phyloP scores from a whole-genome alignment of 2,113 vertebrate genomes.

The Corythoichthys haematopterus region DNA sequence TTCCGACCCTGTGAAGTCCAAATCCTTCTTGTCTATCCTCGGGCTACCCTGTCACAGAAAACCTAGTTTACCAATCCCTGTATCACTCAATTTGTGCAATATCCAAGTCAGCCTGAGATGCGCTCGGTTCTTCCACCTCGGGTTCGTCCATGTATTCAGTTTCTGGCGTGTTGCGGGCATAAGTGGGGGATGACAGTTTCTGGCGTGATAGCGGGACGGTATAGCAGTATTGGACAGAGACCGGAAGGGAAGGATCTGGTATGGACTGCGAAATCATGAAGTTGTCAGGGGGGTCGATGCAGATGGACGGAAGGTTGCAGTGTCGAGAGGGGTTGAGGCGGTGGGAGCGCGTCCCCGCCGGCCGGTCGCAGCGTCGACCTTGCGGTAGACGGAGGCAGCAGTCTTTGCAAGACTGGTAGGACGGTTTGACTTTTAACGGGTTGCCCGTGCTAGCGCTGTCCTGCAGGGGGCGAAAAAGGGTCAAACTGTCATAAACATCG shows the following conservation, averaged over 20 bases:
- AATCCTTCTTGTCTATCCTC: not conserved
- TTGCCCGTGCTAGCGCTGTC: slow-evolving; percentile 72
- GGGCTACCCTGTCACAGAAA: slow-evolving; percentile 42
- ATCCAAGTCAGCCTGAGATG: not conserved
- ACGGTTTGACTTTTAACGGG: slow-evolving; percentile 89
- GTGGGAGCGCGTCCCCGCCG: slow-evolving; percentile 69
- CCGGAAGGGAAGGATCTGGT: slow-evolving; percentile 17
- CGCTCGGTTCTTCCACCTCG: slow-evolving; percentile 21
- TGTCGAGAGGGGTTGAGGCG: slow-evolving; percentile 60
- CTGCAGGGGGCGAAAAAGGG: slow-evolving; percentile 51
- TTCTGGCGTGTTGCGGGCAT: slow-evolving; percentile 39
- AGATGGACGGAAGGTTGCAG: slow-evolving; percentile 69
- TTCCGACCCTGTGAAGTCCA: slow-evolving; percentile 70
- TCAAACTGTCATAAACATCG: slow-evolving; percentile 51
- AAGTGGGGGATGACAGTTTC: slow-evolving; percentile 45
- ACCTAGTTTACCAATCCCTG: slow-evolving; percentile 49
- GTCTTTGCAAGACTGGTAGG: slow-evolving; percentile 83
- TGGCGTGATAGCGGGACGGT: slow-evolving; percentile 39
- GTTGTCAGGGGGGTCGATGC: slow-evolving; percentile 75
- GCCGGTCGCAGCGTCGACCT: slow-evolving; percentile 69
- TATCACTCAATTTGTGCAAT: slow-evolving; percentile 67
- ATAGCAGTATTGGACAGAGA: slow-evolving; percentile 42
- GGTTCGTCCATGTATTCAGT: slow-evolving; percentile 52
- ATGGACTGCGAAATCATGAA: slow-evolving; percentile 44
- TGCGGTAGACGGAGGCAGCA: slow-evolving; percentile 80